Base-by-base conservation (phyloP, 2,113 vertebrate species). In the Hassar affinis region DNA sequence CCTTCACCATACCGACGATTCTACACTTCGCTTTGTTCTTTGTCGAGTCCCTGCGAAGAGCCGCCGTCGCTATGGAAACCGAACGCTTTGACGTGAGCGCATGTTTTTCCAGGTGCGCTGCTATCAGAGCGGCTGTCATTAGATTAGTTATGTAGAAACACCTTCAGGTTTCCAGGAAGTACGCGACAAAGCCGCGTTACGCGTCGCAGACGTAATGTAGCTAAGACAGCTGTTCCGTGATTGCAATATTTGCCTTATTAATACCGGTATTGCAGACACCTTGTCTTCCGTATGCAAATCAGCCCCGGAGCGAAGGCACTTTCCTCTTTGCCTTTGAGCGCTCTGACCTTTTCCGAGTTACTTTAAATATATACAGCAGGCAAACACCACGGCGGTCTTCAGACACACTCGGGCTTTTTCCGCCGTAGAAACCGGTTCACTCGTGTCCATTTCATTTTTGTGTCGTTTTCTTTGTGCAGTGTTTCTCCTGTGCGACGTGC, bases 401-500 rank as follows among this genome's bases (percentile, higher is more conserved):
- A 27, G 14, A 2, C 45, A 3, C 0, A 25, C 15, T 6, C 7
- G 27, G 1, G 12, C 22, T 6, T 3, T n/a, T n/a, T 15, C 3
- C n/a, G 12, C 4, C 1, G n/a, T 61, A 27, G 57, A 27, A 1
- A 7, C 0, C 17, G 20, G 20, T 25, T 72, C 17, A 17, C 49
- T 42, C 8, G 5, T 47, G 9, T 30, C 17, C 0, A 0, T 14
- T 5, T 10, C 7, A 4, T 12, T n/a, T 71, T 27, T 5, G 14
- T 22, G 2, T 35, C 17, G 17, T 49, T 61, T 66, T 27, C 9
- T 52, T 52, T 30, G 66, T 7, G 2, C 88, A 95, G 95, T 95
- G 95, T 91, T 95, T 95, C 93, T 94, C 91, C 82, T 95, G 95
- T 84, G 93, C 94, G 83, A 95, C 94, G 51, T 95, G 95, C 87